Percentiles rank a stretch among this genome's conserved stretches.
These are phyloP conservation scores for Hemithea aestivaria DNA, from an alignment of 2,888 invertebrate species.

Conservation along the genomic window DNA sequence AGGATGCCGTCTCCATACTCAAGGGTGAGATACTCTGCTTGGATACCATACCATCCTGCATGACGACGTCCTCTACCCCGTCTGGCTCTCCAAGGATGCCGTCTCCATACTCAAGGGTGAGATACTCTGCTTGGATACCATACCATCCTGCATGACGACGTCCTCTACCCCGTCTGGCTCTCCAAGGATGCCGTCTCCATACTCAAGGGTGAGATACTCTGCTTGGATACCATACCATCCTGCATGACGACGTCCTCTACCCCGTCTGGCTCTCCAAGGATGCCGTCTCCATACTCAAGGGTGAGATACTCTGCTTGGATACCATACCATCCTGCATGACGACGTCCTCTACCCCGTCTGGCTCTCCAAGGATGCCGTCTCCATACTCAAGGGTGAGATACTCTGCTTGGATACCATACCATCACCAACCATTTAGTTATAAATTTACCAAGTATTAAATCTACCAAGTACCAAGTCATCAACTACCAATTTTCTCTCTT, in stretches of 20 bases:
- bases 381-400: conserved; percentile 60
- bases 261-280: conserved; percentile 90
- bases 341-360: conserved; percentile 99
- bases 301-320: conserved; percentile 35
- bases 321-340: conserved; percentile 98
- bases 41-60: conserved; percentile 98
- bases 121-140: too few relatives aligned
- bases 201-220: conserved; percentile 52
- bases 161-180: conserved; percentile 97
- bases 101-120: conserved; percentile 67
- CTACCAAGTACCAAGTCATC: too few relatives aligned
- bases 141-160: conserved; percentile 98
- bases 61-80: conserved; percentile 98
- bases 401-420: too few relatives aligned
- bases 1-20: conserved; percentile 67
- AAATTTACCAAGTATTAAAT: too few relatives aligned
- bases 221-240: too few relatives aligned
- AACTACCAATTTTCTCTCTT: too few relatives aligned
- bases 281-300: conserved; percentile 68
- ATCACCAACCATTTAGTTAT: too few relatives aligned
- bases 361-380: conserved; percentile 75
- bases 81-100: conserved; percentile 84
- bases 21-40: conserved; percentile 49
- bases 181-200: conserved; percentile 67
- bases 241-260: conserved; percentile 98